Evolutionary conservation across 35 echinoderm and acorn worm species (phyloP), one percentile per base, ranked within the genome.

Genomic region (Heliocidaris erythrogramma): DNA sequence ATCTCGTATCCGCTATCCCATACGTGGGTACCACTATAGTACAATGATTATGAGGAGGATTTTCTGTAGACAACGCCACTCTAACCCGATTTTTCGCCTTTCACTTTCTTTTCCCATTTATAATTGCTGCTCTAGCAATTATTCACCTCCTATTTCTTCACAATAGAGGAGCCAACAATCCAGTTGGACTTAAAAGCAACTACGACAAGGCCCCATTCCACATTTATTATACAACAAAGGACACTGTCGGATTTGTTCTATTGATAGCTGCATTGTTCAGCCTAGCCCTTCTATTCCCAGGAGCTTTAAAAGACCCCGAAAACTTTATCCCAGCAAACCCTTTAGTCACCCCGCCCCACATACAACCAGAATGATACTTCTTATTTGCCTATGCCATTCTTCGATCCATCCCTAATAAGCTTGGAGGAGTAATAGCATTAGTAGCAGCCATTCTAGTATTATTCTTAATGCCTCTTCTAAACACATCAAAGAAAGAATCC

Each of bases 361-460:
- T 98, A 0, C 95, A 98, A 60, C 97, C 97, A 24, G 97, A 98
- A 53, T 98, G 97, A 95, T 98, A 98, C 50, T 98, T 98, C 52
- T 48, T 98, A 0, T 98, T 98, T 94, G 97, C 97, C 27, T 98
- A 98, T 31, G 95, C 97, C 10, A 98, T 98, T 12, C 94, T 98
- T 0, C 97, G 97, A 1, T 98, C 97, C 2, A 98, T 98, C 30
- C 97, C 97, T 24, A 98, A 98, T 52, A 98, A 98, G 95, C 32
- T 98, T 85, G 97, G 97, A 12, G 97, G 97, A 18, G 97, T 96
- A 52, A n/a, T 96, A 86, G 97, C 97, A 14, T 30, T 98, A 12
- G 49, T 98, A 30, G 94, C 94, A 0, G 84, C 97, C 17, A 96
- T 98, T 47, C 47, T 95, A 42, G 50, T 98, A 4, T 49, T 94